phyloP scores from a whole-genome alignment of 2,888 invertebrate genomes.

The Endomychus coccineus region DNA sequence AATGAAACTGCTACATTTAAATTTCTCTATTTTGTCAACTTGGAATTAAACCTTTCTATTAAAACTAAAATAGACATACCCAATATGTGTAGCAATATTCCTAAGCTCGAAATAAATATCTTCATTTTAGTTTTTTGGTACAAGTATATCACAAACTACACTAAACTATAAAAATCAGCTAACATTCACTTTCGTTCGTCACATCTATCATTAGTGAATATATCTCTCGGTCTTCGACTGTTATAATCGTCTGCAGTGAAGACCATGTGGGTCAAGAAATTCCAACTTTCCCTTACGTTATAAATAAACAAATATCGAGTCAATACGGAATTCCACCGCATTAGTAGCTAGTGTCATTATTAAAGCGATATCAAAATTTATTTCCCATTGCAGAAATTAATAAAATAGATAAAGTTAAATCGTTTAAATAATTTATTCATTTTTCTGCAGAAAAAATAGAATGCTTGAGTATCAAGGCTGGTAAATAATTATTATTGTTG shows the following conservation, averaged over 20 bases:
- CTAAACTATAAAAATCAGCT: neutral
- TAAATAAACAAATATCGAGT: too few relatives aligned
- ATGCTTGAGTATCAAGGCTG: too few relatives aligned
- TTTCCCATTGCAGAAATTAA: too few relatives aligned
- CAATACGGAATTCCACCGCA: too few relatives aligned
- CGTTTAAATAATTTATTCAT: too few relatives aligned
- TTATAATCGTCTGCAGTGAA: neutral
- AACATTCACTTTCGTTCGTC: conserved; percentile 13
- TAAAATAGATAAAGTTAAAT: too few relatives aligned
- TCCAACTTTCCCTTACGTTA: conserved; percentile 14
- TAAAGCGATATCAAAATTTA: too few relatives aligned
- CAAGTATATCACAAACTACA: neutral
- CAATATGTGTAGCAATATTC: neutral
- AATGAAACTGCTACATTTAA: too few relatives aligned
- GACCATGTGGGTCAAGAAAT: conserved; percentile 15
- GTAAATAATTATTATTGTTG: too few relatives aligned
- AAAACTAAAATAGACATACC: neutral
- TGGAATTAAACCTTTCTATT: neutral
- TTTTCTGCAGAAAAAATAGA: too few relatives aligned
- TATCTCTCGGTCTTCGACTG: conserved; percentile 4
- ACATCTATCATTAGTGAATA: conserved; percentile 5
- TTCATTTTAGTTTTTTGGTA: neutral
- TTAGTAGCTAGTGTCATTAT: too few relatives aligned
- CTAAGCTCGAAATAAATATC: neutral
- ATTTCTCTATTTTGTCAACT: too few relatives aligned